Conservation (phyloP, 2,888 invertebrate species). For the Colletes collaris region DNA sequence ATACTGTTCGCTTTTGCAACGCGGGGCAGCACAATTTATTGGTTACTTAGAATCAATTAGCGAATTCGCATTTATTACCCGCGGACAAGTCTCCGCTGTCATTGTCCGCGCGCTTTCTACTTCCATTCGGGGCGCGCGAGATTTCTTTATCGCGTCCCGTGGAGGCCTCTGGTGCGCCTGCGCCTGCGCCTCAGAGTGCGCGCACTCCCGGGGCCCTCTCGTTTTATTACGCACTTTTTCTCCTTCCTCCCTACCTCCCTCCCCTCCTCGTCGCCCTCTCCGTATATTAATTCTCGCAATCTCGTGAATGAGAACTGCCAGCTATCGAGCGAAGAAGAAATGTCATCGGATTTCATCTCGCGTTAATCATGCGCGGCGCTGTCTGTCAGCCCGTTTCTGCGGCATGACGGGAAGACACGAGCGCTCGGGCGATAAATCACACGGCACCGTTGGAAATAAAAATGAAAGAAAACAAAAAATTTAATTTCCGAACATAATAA, state of each 20-base stretch:
- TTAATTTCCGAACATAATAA: background rate
- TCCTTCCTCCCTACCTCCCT: too few relatives aligned
- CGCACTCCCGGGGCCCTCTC: too few relatives aligned
- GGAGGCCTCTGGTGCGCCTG: background rate
- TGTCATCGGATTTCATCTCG: background rate
- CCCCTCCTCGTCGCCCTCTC: too few relatives aligned
- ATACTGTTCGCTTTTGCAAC: constrained; percentile 25
- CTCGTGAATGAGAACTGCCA: background rate
- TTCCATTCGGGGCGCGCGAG: constrained; percentile 33
- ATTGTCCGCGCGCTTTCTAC: constrained; percentile 50
- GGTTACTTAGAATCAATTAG: constrained; percentile 63
- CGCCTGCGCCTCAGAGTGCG: too few relatives aligned
- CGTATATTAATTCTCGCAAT: background rate
- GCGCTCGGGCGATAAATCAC: background rate
- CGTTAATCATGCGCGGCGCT: too few relatives aligned
- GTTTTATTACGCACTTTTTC: constrained; percentile 6
- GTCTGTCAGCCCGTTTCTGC: too few relatives aligned
- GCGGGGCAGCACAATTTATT: constrained; percentile 46
- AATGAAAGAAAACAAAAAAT: background rate
- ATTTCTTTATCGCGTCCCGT: constrained; percentile 41
- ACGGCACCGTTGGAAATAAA: background rate
- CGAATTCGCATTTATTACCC: constrained; percentile 46
- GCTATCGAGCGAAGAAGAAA: too few relatives aligned
- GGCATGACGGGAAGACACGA: background rate
- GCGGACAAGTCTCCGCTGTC: constrained; percentile 37